Conservation (phyloP, 2,113 vertebrate species). For the Engystomops pustulosus region DNA sequence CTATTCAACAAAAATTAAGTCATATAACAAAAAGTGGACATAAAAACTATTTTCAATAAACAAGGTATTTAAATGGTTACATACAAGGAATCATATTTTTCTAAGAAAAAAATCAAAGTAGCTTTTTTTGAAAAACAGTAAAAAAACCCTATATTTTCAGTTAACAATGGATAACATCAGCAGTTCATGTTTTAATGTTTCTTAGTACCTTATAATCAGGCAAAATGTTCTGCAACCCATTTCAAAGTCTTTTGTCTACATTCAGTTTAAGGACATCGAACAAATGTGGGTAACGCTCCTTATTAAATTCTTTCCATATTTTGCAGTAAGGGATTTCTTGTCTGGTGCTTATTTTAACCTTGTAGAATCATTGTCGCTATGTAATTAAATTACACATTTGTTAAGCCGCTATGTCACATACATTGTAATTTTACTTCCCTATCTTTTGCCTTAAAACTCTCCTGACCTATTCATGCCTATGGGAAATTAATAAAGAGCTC, state of each 20-base stretch:
- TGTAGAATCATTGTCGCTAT: slow-evolving; percentile 9
- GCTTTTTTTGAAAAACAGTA: not conserved
- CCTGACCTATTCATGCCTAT: slow-evolving; percentile 28
- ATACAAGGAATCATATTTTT: not conserved
- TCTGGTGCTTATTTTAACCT: not conserved
- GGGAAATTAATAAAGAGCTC: slow-evolving; percentile 38
- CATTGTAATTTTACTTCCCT: slow-evolving; percentile 18
- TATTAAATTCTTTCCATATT: not conserved
- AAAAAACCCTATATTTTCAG: not conserved
- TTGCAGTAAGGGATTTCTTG: not conserved
- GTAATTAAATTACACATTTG: slow-evolving; percentile 23
- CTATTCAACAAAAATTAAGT: too few relatives aligned
- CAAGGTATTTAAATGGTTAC: too few relatives aligned
- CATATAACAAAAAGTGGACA: too few relatives aligned
- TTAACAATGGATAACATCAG: not conserved
- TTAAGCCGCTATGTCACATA: slow-evolving; percentile 5
- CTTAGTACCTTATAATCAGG: not conserved
- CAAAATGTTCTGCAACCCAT: not conserved
- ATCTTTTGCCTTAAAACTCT: slow-evolving; percentile 17
- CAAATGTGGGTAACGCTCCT: too few relatives aligned
- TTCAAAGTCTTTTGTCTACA: not conserved
- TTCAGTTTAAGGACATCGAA: not conserved
- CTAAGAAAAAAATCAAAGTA: not conserved
- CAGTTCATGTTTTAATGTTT: not conserved
- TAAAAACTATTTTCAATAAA: too few relatives aligned